A percentile compares a stretch with the other conserved stretches of the same genome.
phyloP scores from a whole-genome alignment of 2,113 vertebrate species.

The Petrocephalus microphthalmus region DNA sequence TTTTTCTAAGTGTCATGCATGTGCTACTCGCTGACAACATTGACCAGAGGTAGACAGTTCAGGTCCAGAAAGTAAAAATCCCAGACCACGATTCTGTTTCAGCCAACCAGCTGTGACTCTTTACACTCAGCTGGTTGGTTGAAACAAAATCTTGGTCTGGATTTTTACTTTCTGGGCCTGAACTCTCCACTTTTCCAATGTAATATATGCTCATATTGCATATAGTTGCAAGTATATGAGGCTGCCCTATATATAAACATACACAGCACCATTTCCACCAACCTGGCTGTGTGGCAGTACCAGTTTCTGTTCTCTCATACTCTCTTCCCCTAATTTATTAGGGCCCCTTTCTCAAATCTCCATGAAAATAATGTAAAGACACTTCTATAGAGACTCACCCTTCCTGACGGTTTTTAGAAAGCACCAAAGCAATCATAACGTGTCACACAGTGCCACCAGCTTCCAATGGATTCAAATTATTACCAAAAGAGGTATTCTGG shows the following conservation, averaged over 20 bases:
- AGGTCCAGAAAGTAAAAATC: too few species aligned
- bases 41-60: background rate
- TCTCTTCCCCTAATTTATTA: background rate
- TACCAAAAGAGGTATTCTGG: background rate
- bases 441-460: slow-evolving; percentile 9
- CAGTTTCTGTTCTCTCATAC: background rate
- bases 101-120: too few species aligned
- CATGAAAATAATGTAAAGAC: background rate
- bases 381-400: background rate
- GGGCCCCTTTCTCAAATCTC: background rate
- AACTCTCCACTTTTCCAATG: background rate
- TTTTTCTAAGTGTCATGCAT: background rate
- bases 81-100: too few species aligned
- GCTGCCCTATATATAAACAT: background rate
- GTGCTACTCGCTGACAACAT: background rate
- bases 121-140: too few species aligned
- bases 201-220: background rate
- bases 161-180: too few species aligned
- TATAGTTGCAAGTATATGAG: background rate
- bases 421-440: background rate
- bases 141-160: too few species aligned
- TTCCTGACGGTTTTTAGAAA: background rate
- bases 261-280: background rate
- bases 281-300: background rate
- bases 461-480: slow-evolving; percentile 19